These are phyloP conservation scores for Lissocephala sabroskyi DNA, from an alignment of 2,888 invertebrate species.

Conservation along the genomic window DNA sequence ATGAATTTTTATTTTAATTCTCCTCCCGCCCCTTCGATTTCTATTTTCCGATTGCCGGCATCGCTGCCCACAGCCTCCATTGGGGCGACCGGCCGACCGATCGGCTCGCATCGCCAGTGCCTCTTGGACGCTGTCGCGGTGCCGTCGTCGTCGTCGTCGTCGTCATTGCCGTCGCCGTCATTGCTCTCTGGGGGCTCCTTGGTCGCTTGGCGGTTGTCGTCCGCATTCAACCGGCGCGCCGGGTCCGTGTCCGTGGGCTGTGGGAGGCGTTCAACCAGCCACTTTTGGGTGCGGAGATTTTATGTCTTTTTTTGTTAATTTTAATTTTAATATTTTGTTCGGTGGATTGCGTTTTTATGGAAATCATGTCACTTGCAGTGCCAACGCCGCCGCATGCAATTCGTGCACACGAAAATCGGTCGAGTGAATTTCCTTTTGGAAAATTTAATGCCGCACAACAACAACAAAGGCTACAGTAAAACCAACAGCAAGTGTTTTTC, in stretches of 20 bases:
- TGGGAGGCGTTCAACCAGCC: neutral
- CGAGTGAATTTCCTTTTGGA: no score
- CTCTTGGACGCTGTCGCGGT: slow-evolving; percentile 39
- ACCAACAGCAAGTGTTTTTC: slow-evolving; percentile 14
- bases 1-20: neutral
- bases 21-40: no score
- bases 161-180: neutral
- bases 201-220: neutral
- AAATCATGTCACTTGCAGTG: slow-evolving; percentile 60
- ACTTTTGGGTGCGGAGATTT: neutral
- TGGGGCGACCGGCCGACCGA: slow-evolving; percentile 51
- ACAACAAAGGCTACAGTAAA: slow-evolving; percentile 15
- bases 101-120: slow-evolving; percentile 33
- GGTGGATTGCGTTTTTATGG: slow-evolving; percentile 43
- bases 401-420: neutral
- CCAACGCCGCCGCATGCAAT: neutral
- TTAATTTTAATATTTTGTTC: no score
- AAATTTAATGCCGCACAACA: slow-evolving; percentile 17
- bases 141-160: slow-evolving; percentile 3
- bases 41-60: slow-evolving; percentile 7
- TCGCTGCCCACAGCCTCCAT: slow-evolving; percentile 45
- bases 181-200: no score
- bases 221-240: neutral
- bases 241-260: neutral
- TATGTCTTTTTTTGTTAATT: no score